Conservation (phyloP, 2,113 vertebrate genomes). For the Rattus rattus region DNA sequence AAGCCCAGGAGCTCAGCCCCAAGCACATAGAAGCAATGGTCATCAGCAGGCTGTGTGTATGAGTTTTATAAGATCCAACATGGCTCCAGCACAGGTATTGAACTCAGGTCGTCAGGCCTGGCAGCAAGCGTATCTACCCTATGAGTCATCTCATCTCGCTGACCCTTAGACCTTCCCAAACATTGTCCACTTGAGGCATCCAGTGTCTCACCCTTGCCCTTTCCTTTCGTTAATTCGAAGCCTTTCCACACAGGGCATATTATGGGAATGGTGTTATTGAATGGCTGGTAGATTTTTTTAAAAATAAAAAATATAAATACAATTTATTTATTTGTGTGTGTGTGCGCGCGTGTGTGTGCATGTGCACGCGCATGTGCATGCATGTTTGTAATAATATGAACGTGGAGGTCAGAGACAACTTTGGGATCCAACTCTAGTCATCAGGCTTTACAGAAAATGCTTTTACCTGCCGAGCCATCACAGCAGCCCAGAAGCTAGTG, state of each 20-base stretch:
- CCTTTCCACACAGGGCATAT: background rate
- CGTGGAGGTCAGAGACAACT: too few relatives aligned
- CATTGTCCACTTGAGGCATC: background rate
- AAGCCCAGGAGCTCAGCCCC: background rate
- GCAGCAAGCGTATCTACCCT: background rate
- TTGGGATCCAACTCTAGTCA: too few relatives aligned
- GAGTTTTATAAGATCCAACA: background rate
- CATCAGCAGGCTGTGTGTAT: background rate
- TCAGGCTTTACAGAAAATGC: too few relatives aligned
- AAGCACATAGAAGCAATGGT: background rate
- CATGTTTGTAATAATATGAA: too few relatives aligned
- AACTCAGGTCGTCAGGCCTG: too few relatives aligned
- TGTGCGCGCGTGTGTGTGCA: too few relatives aligned
- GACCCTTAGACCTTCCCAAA: background rate
- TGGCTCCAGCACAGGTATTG: background rate
- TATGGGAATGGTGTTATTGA: background rate
- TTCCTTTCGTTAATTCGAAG: background rate
- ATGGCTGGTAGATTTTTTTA: background rate
- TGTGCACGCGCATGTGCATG: too few relatives aligned
- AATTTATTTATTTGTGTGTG: background rate
- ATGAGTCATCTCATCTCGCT: background rate
- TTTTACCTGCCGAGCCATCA: too few relatives aligned
- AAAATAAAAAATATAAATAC: background rate
- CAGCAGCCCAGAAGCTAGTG: too few relatives aligned
- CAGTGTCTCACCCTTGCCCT: background rate